A percentile compares a stretch with the other conserved stretches of the same genome.
Evolutionary conservation across 2,888 invertebrate species (phyloP).

Genomic region (Limnephilus auricula): DNA sequence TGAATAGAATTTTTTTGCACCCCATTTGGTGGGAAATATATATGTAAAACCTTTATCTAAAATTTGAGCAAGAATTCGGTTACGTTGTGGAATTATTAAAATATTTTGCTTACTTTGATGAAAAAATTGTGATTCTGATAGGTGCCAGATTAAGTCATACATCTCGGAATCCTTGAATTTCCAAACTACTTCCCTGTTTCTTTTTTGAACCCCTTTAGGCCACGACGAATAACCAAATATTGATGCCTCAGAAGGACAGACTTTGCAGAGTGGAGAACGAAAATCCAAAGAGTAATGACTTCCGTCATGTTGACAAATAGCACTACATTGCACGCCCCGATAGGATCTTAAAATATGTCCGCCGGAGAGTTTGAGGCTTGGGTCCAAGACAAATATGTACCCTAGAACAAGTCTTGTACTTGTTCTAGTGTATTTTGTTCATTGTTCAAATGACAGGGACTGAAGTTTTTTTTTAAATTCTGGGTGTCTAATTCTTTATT

Average conservation of each 20-base stretch:
- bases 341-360: neutral
- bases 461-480: too few relatives aligned
- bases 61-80: too few relatives aligned
- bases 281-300: constrained; percentile 27
- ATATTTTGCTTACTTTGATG: too few relatives aligned
- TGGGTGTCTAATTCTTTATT: too few relatives aligned
- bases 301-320: constrained; percentile 36
- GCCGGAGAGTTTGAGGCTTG: neutral
- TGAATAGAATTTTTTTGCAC: too few relatives aligned
- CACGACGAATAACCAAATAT: neutral
- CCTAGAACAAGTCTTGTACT: neutral
- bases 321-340: constrained; percentile 15
- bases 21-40: too few relatives aligned
- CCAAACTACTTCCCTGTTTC: neutral
- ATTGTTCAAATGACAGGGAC: neutral
- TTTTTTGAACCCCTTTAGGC: neutral
- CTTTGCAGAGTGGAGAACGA: neutral
- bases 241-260: constrained; percentile 6
- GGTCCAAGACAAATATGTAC: neutral
- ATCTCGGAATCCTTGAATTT: neutral
- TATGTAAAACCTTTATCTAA: too few relatives aligned
- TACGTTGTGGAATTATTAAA: too few relatives aligned
- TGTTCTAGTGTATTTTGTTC: neutral
- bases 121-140: too few relatives aligned
- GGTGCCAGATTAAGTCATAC: too few relatives aligned